phyloP scores from a whole-genome alignment of 2,113 vertebrate species.

The Condylura cristata region DNA sequence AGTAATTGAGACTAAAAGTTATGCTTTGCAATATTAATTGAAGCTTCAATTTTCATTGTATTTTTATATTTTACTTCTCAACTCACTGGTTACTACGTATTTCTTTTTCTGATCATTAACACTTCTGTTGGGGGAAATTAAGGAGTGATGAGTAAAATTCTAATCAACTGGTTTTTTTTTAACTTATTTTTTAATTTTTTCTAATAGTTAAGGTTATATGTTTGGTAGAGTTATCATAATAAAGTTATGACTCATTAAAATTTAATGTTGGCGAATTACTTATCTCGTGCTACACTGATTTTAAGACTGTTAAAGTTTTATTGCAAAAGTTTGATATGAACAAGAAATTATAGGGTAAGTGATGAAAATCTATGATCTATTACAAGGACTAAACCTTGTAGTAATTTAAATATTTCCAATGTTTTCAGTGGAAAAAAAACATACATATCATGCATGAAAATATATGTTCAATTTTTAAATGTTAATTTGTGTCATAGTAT shows the following conservation, averaged over 20 bases:
- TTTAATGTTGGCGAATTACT: neutral
- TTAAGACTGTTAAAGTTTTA: neutral
- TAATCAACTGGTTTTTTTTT: neutral
- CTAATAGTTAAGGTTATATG: neutral
- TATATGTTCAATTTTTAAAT: neutral
- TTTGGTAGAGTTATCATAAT: neutral
- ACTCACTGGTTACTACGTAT: neutral
- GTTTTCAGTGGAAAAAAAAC: neutral
- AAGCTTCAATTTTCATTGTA: neutral
- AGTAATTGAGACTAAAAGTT: neutral
- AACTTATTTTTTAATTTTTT: constrained; percentile 16
- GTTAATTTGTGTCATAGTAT: neutral
- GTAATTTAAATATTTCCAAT: neutral
- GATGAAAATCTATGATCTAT: neutral
- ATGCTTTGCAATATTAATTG: neutral
- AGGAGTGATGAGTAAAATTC: neutral
- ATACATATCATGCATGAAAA: neutral
- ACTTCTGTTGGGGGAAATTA: neutral
- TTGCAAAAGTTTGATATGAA: neutral
- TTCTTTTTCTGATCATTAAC: neutral
- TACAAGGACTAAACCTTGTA: neutral
- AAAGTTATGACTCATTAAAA: neutral
- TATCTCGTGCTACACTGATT: neutral
- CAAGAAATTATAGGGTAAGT: neutral
- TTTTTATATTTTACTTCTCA: neutral